Conservation (phyloP, 2,113 vertebrate species). For the Desmodus rotundus region DNA sequence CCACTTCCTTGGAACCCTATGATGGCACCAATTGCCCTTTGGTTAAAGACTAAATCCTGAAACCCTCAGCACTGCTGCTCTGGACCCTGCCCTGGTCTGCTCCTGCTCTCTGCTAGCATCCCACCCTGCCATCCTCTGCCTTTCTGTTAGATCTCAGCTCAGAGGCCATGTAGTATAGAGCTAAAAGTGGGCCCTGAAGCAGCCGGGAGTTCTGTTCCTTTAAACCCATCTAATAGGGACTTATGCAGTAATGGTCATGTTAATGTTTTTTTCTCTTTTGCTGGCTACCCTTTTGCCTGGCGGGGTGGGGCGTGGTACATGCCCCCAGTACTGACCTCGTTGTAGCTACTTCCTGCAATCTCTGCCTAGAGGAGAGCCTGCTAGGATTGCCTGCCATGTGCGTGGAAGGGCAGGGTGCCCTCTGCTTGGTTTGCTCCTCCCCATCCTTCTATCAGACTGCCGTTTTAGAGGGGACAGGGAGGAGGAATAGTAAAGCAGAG, state of each 20-base stretch:
- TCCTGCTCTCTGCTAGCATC: background rate
- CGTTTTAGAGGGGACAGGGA: rapidly evolving
- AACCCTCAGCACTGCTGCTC: background rate
- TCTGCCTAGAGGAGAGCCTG: background rate
- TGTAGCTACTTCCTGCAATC: background rate
- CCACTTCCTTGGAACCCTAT: rapidly evolving
- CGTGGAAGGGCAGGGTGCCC: background rate
- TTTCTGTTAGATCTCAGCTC: background rate
- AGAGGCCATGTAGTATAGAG: rapidly evolving
- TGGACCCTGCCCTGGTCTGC: background rate
- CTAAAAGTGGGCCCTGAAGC: too few species aligned
- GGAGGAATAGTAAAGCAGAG: background rate
- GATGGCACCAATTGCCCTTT: rapidly evolving
- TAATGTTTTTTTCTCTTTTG: background rate
- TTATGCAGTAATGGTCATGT: background rate
- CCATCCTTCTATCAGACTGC: background rate
- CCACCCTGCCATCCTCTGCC: background rate
- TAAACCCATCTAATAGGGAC: background rate
- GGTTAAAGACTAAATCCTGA: background rate
- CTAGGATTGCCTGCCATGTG: background rate
- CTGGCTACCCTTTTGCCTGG: background rate
- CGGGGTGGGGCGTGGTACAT: background rate
- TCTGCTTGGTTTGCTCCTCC: background rate
- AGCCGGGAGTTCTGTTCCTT: background rate
- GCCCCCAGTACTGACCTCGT: background rate